phyloP scores from a whole-genome alignment of 2,113 vertebrate species.

The Zosterops borbonicus region DNA sequence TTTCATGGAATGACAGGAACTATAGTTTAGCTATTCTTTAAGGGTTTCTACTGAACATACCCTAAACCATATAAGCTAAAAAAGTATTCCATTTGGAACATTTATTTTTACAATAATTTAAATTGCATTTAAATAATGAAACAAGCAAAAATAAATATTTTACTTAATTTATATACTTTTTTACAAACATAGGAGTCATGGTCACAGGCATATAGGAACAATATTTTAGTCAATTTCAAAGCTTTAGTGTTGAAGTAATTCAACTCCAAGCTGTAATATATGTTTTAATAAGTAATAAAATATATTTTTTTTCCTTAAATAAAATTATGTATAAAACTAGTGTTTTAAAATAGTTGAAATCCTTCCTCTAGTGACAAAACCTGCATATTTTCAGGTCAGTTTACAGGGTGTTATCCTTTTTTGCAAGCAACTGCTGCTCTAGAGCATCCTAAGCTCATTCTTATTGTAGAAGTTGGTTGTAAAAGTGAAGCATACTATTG shows the following conservation, averaged over 20 bases:
- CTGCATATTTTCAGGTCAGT: neutral
- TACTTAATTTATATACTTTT: neutral
- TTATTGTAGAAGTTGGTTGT: neutral
- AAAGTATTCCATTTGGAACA: neutral
- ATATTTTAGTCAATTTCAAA: neutral
- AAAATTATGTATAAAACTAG: slow-evolving; percentile 37
- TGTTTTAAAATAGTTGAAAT: slow-evolving; percentile 49
- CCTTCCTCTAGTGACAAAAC: neutral
- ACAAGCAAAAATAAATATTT: neutral
- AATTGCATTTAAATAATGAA: neutral
- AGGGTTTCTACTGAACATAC: neutral
- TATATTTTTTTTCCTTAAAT: neutral
- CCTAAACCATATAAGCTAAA: neutral
- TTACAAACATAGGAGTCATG: neutral
- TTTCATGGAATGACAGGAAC: neutral
- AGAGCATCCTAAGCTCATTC: neutral
- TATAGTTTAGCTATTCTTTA: neutral
- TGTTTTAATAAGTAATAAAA: neutral
- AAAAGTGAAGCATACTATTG: neutral
- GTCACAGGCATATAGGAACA: neutral
- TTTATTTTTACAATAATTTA: neutral
- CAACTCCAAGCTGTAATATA: neutral
- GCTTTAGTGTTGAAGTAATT: neutral
- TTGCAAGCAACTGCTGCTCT: neutral
- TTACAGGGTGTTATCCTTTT: neutral